phyloP scores from a whole-genome alignment of 2,888 invertebrate species.

The Melanchra persicariae region DNA sequence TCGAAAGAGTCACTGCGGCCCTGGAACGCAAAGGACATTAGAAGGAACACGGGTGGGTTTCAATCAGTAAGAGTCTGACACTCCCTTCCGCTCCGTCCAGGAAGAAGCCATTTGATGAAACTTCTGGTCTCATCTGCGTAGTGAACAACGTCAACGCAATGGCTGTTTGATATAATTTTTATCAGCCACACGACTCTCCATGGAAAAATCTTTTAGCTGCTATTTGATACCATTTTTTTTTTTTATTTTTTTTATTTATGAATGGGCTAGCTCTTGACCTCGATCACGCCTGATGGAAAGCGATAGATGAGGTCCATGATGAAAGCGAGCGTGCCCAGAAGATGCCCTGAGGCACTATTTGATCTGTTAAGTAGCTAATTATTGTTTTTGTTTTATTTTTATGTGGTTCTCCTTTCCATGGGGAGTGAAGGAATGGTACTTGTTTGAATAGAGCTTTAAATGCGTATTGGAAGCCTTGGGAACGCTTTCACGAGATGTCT shows the following conservation, averaged over 20 bases:
- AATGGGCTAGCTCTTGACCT: too few relatives aligned
- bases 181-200: conserved; percentile 21
- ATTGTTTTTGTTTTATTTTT: conserved; percentile 34
- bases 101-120: too few relatives aligned
- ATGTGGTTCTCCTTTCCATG: neutral
- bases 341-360: too few relatives aligned
- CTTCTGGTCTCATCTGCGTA: conserved; percentile 17
- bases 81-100: too few relatives aligned
- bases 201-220: conserved; percentile 26
- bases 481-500: neutral
- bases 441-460: neutral
- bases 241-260: too few relatives aligned
- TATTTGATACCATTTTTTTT: conserved; percentile 35
- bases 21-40: too few relatives aligned
- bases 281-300: too few relatives aligned
- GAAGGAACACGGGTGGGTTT: too few relatives aligned
- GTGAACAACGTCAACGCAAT: neutral
- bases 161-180: conserved; percentile 24
- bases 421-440: neutral
- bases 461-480: neutral
- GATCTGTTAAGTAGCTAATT: conserved; percentile 40
- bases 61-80: too few relatives aligned
- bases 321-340: too few relatives aligned
- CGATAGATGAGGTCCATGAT: too few relatives aligned
- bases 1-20: too few relatives aligned